Conservation (phyloP, 2,113 vertebrate species). For the Nesogale talazaci region DNA sequence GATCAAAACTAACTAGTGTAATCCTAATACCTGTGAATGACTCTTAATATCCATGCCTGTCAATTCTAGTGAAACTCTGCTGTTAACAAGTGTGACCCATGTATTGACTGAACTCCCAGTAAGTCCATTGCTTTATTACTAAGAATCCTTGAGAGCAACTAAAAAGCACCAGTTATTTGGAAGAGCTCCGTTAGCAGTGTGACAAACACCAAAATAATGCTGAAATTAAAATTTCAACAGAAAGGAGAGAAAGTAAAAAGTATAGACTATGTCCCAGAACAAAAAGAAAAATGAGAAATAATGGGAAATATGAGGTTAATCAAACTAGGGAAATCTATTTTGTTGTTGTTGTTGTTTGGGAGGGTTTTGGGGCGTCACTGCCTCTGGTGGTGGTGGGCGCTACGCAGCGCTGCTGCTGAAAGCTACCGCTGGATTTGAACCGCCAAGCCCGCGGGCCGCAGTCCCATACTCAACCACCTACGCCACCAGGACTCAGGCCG, state of each 20-base stretch:
- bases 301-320: conserved; percentile 8
- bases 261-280: neutral
- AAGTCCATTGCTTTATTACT: neutral
- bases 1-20: conserved; percentile 9
- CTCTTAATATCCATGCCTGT: neutral
- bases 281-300: conserved; percentile 21
- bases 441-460: no score
- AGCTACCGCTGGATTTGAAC: no score
- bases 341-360: no score
- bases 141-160: no score
- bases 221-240: conserved; percentile 36
- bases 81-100: conserved; percentile 38
- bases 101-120: neutral
- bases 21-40: neutral
- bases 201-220: conserved; percentile 22
- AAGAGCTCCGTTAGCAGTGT: neutral
- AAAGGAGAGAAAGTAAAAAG: no score
- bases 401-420: no score
- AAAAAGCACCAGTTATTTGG: conserved; percentile 21
- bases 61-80: neutral
- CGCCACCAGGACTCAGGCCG: no score
- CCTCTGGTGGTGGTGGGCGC: no score
- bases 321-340: neutral
- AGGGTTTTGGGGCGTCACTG: no score
- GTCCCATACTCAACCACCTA: no score